These are phyloP conservation scores for Palythoa heliodiscus DNA, from an alignment of 92 coral and sea anemone genomes.

Conservation along the genomic window DNA sequence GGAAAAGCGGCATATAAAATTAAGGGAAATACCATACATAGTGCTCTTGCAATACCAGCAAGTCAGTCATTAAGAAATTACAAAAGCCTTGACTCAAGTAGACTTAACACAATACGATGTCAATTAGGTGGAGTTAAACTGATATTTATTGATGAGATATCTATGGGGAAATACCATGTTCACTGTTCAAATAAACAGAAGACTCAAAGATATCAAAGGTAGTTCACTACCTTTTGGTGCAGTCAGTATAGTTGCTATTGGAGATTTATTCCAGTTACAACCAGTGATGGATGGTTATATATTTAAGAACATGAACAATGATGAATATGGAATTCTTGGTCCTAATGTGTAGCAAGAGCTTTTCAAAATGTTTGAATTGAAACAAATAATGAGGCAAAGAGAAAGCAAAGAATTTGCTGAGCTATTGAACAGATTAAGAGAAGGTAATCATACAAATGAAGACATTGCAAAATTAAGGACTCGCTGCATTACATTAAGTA, in stretches of 20 bases:
- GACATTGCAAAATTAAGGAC: too few relatives aligned
- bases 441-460: conserved; percentile 13
- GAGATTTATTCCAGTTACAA: conserved; percentile 58
- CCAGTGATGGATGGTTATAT: conserved; percentile 65
- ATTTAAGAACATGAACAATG: conserved; percentile 53
- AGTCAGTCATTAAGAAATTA: not conserved
- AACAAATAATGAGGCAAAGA: conserved; percentile 33
- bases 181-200: not conserved
- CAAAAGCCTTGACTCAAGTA: not conserved
- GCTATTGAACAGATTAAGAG: not conserved
- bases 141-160: not conserved
- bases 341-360: not conserved
- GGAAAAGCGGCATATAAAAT: conserved; percentile 11
- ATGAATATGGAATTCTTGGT: conserved; percentile 1
- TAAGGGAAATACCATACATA: conserved; percentile 8
- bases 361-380: conserved; percentile 21
- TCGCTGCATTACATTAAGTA: too few relatives aligned
- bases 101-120: too few relatives aligned
- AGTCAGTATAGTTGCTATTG: conserved; percentile 49
- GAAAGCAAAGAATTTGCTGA: too few relatives aligned
- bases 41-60: not conserved
- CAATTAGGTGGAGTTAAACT: not conserved
- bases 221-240: not conserved
- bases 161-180: too few relatives aligned
- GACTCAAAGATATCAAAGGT: not conserved